Evolutionary conservation across 1,140 invertebrate species (phyloP).

Genomic region (Heliconius hermathena): DNA sequence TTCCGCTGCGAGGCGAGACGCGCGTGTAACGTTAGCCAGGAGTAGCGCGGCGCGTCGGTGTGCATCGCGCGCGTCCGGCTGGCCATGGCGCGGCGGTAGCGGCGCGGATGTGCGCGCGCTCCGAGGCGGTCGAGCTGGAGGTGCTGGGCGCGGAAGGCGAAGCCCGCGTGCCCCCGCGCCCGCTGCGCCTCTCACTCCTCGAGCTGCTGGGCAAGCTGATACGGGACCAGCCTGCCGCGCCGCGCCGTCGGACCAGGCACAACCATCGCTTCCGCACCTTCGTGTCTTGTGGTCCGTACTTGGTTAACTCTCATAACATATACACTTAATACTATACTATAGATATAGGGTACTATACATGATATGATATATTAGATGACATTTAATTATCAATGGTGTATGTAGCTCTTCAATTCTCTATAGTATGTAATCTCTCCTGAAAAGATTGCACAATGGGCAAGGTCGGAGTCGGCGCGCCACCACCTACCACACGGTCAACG

Average conservation of each 20-base stretch:
- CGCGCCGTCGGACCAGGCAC: conserved; percentile 81
- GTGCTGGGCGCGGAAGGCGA: conserved; percentile 74
- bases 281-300: conserved; percentile 84
- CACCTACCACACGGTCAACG: conserved; percentile 74
- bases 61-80: conserved; percentile 25
- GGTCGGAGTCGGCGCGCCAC: conserved; percentile 67
- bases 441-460: conserved; percentile 61
- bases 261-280: conserved; percentile 85
- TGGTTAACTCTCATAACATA: not conserved
- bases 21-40: conserved; percentile 54
- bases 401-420: conserved; percentile 24
- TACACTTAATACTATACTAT: not conserved
- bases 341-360: not conserved
- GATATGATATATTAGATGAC: not conserved
- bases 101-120: conserved; percentile 78
- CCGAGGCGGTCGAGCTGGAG: conserved; percentile 78
- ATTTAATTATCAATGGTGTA: not conserved
- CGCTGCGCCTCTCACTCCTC: conserved; percentile 83
- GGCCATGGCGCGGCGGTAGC: conserved; percentile 71
- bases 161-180: conserved; percentile 64
- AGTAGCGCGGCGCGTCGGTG: conserved; percentile 41
- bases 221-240: conserved; percentile 74
- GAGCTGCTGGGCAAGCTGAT: conserved; percentile 86
- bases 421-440: conserved; percentile 32
- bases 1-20: conserved; percentile 58